These are phyloP conservation scores for Holotrichia oblita DNA, from an alignment of 1,140 invertebrate genomes.

Conservation along the genomic window DNA sequence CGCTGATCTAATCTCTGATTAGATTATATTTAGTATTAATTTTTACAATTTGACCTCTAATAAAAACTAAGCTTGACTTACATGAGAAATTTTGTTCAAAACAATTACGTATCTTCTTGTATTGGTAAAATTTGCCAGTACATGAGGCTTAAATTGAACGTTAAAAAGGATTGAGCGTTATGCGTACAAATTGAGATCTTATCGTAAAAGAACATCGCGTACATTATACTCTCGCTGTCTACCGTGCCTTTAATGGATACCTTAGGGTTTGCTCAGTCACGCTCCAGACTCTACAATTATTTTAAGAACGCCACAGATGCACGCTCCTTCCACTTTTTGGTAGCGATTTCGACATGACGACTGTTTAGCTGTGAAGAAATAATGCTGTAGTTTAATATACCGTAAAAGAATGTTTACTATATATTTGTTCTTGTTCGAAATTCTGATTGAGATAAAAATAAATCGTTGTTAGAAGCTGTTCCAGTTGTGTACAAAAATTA, in stretches of 20 bases:
- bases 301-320: conserved; percentile 12
- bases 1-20: no score
- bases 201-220: conserved; percentile 24
- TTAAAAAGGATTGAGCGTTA: not conserved
- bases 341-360: not conserved
- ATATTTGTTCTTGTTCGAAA: no score
- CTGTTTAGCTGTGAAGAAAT: not conserved
- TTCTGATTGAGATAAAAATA: no score
- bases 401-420: not conserved
- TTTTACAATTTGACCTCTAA: no score
- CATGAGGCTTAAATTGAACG: not conserved
- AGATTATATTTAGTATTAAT: no score
- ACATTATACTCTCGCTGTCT: not conserved
- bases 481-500: no score
- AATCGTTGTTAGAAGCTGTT: no score
- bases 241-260: conserved; percentile 18
- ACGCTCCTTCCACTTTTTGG: not conserved
- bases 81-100: not conserved
- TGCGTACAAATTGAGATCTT: conserved; percentile 30
- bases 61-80: no score
- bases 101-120: not conserved
- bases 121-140: not conserved
- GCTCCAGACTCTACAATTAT: conserved; percentile 21
- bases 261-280: conserved; percentile 13
- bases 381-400: not conserved